These are phyloP conservation scores for Climacteris rufus DNA, from an alignment of 2,113 vertebrate species.

Conservation along the genomic window DNA sequence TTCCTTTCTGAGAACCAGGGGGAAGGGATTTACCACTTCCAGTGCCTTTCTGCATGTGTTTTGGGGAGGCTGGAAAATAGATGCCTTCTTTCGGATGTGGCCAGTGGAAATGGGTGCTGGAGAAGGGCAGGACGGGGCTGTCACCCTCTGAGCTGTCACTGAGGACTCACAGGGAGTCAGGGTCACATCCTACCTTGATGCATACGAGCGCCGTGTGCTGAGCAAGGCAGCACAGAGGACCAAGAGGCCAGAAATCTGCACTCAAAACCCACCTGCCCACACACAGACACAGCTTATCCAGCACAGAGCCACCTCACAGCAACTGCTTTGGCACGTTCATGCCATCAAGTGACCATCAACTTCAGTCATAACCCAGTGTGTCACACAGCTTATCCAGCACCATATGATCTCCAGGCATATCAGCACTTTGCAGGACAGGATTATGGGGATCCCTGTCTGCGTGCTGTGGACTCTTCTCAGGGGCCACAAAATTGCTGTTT, in stretches of 20 bases:
- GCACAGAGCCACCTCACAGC: background rate
- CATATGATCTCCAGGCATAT: accelerated
- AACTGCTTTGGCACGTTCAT: accelerated
- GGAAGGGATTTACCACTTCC: background rate
- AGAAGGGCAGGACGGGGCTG: background rate
- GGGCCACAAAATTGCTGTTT: background rate
- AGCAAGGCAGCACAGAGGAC: accelerated
- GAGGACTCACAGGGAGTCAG: background rate
- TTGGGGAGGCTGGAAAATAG: background rate
- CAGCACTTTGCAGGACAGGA: background rate
- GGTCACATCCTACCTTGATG: background rate
- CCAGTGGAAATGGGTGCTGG: background rate
- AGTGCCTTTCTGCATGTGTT: background rate
- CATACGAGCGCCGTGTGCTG: accelerated
- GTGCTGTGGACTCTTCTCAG: background rate
- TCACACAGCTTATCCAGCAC: background rate
- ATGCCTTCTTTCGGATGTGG: accelerated
- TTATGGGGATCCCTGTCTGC: background rate
- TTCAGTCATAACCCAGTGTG: background rate
- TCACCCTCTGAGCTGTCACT: background rate
- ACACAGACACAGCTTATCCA: background rate
- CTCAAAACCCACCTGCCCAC: background rate
- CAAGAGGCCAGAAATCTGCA: background rate
- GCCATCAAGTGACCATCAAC: background rate
- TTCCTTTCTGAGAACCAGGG: background rate